phyloP scores from a whole-genome alignment of 2,113 vertebrate genomes.

The Himantopus leucocephalus region DNA sequence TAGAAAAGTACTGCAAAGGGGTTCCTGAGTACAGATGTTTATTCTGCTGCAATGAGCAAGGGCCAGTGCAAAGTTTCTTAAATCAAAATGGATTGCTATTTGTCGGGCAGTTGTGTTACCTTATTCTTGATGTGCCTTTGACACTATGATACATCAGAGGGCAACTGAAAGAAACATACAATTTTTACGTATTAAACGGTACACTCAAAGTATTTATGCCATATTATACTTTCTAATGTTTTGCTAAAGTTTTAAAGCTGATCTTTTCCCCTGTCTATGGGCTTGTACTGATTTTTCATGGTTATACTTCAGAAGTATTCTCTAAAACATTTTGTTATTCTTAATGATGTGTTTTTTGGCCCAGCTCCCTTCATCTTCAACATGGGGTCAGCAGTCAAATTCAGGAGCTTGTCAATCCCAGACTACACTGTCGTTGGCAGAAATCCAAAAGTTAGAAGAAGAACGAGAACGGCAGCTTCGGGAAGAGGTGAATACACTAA shows the following conservation, averaged over 20 bases:
- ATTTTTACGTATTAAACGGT: neutral
- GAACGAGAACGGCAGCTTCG: conserved; percentile 87
- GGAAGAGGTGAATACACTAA: conserved; percentile 82
- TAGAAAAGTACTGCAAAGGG: neutral
- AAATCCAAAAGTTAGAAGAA: conserved; percentile 97
- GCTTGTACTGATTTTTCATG: neutral
- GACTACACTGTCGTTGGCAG: conserved; percentile 88
- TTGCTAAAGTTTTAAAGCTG: neutral
- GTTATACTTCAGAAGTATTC: neutral
- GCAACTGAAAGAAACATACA: neutral
- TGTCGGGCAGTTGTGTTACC: neutral
- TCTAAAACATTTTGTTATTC: neutral
- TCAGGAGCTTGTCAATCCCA: conserved; percentile 81
- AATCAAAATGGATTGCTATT: neutral
- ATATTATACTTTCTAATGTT: neutral
- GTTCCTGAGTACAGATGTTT: neutral
- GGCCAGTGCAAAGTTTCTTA: neutral
- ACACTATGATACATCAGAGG: neutral
- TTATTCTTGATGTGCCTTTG: neutral
- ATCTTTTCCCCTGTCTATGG: neutral
- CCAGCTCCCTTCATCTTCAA: conserved; percentile 96
- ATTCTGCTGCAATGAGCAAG: neutral
- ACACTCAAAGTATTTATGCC: neutral
- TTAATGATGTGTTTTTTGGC: neutral
- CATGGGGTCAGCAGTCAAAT: conserved; percentile 95